Base-by-base conservation (phyloP, 2,113 vertebrate genomes). In the Setophaga coronata region DNA sequence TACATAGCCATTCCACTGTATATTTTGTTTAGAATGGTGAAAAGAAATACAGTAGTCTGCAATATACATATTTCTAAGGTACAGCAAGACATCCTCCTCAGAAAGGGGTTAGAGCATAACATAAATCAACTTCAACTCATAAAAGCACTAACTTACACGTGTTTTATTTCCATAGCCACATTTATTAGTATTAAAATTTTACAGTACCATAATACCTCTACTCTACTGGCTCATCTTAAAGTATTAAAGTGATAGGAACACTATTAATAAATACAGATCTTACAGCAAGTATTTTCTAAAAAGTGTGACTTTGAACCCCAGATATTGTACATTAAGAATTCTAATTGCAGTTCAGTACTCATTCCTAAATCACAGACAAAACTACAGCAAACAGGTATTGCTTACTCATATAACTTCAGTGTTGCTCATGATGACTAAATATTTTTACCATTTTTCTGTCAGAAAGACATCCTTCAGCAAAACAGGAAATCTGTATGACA, bases 121-220 rank as follows among this genome's bases (percentile, higher is more conserved):
- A 89, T 98, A 97, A 98, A 98, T 98, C 97, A 97, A 54, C 20
- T 70, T 96, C 95, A 89, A 97, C 60, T 93, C 89, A 71, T 80
- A 93, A 96, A 93, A 82, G 64, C 81, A 96, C 79, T 97, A 97
- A 97, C 91, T 96, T 97, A 92, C 77, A 96, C 42, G 54, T 81
- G 90, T 96, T 98, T 97, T 97, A 97, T 97, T 97, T 87, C 96
- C 87, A 94, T 77, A 89, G 96, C 87, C 93, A 98, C 90, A 89
- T 97, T 98, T 98, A 98, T 97, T 97, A 96, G 89, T 87, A 93
- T 97, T 91, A 97, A 97, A 97, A 95, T 97, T 98, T 98, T 98
- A 98, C 93, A 96, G 60, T 97, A 96, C 95, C 93, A 91, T 97
- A 98, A 97, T 97, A 97, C 40, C 43, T 82, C 56, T 94, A 97